Base-by-base conservation (phyloP, 2,113 vertebrate genomes). In the Brachypteracias leptosomus region DNA sequence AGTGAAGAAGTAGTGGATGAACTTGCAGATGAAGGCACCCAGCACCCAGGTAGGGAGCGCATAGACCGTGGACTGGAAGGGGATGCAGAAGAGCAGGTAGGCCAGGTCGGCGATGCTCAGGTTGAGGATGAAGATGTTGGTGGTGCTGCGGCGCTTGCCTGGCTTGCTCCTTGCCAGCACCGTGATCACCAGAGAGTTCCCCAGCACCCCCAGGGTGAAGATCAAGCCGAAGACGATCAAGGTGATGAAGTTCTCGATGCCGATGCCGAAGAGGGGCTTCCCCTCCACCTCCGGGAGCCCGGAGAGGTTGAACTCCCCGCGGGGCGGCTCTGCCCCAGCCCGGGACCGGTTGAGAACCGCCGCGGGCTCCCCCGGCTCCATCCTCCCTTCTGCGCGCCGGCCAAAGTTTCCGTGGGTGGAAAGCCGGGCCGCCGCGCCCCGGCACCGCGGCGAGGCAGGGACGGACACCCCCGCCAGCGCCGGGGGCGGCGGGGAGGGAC, bases 71-170 rank as follows among this genome's bases (percentile, higher is more conserved):
- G 99, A 98, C 97, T 99, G 99, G 97, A 99, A 99, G 2, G 99
- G 99, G 95, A 99, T 97, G 97, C 99, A 99, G 97, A 99, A 99
- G 75, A 99, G 98, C 88, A 99, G 97, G 96, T 99, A 99, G 94
- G 99, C 99, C 71, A 99, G 98, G 97, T 99, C 99, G 0, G 99
- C 99, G 8, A 99, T 98, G 97, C 99, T 99, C 90, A 99, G 98
- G 97, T 99, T 99, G 76, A 99, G 99, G 89, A 99, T 99, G 97
- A 99, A 99, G 67, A 99, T 99, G 97, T 99, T 99, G 79, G 99
- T 99, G 98, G 99, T 99, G 97, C 99, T 98, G 38, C 99, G 98
- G 10, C 98, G 98, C 85, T 98, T 99, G 35, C 99, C 99, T 0
- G 98, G 98, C 74, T 98, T 98, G 97, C 98, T 99, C 93, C 98